Conservation (phyloP, 2,113 vertebrate species). For the Rhineura floridana region DNA sequence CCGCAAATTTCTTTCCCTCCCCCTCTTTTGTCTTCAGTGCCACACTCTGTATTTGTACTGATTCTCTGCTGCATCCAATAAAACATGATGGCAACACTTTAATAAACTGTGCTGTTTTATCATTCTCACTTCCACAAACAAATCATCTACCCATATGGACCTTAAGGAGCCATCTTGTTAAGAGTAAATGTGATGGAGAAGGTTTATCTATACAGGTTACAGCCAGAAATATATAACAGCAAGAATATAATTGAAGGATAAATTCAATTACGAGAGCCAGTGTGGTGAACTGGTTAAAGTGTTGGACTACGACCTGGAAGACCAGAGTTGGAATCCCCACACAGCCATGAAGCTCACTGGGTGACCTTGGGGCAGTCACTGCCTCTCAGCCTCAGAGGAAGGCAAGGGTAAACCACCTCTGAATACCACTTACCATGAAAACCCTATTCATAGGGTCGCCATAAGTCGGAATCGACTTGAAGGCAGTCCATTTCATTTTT, state of each 20-base stretch:
- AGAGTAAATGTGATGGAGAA: slow-evolving; percentile 1
- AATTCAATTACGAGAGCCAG: too few species aligned
- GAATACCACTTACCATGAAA: too few species aligned
- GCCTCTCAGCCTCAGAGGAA: too few species aligned
- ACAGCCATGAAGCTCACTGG: too few species aligned
- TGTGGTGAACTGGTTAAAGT: too few species aligned
- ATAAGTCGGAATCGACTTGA: too few species aligned
- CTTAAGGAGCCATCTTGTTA: neutral
- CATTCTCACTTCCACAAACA: neutral
- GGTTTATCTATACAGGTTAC: neutral
- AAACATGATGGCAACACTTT: neutral
- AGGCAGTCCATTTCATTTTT: too few species aligned
- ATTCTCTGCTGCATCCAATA: neutral
- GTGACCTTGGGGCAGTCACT: too few species aligned
- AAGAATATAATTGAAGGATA: neutral
- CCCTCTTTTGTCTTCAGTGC: neutral
- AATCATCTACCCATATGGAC: neutral
- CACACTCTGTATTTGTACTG: neutral
- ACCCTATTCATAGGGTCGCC: too few species aligned
- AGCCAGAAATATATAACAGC: neutral
- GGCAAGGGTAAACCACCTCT: too few species aligned
- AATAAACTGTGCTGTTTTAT: slow-evolving; percentile 12
- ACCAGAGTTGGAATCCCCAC: too few species aligned
- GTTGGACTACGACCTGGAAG: too few species aligned
- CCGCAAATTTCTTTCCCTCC: slow-evolving; percentile 15